Evolutionary conservation across 2,113 vertebrate species (phyloP), one percentile per base, ranked within the genome.

Genomic region (Stegostoma tigrinum): DNA sequence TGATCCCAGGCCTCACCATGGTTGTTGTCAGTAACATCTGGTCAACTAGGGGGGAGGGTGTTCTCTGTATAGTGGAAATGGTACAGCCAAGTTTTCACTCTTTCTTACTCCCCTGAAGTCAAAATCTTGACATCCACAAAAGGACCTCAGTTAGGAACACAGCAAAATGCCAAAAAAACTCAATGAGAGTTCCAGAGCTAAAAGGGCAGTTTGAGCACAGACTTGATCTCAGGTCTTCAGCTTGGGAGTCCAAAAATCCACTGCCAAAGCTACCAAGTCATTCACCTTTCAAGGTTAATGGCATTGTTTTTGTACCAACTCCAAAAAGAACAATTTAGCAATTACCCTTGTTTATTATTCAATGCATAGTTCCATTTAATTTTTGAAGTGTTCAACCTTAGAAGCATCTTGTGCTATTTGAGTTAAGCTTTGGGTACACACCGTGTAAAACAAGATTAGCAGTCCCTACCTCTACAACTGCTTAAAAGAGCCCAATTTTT

Each of bases 321-420:
- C 67, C 66, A 94, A 68, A 94, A 93, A 75, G 21, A 72, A 72
- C 94, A 95, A 94, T 94, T 94, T 94, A 15, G 68, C 72, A 72
- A 95, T 48, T 95, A 72, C 38, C 24, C 12, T 90, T 90, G 52
- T 90, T 90, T 90, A 64, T 90, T 90, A 61, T 90, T 90, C 87
- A 90, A n/a, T 45, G 24, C n/a, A 95, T 30, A 72, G 38, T 95
- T 95, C 34, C 5, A 95, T 52, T 75, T 48, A 95, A 95, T 52
- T 48, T 72, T 95, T 48, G 38, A 95, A 75, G 27, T 14, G 17
- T 94, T 94, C 67, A 30, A 72, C 42, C 42, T 52, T 52, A 75
- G 15, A 34, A 27, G 68, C 68, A 72, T 95, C 68, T 95, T 95
- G 45, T 72, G 52, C 24, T 17, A 30, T 38, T 68, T 45, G 64